These are phyloP conservation scores for Megalops cyprinoides DNA, from an alignment of 2,797 vertebrate genomes.

Conservation along the genomic window DNA sequence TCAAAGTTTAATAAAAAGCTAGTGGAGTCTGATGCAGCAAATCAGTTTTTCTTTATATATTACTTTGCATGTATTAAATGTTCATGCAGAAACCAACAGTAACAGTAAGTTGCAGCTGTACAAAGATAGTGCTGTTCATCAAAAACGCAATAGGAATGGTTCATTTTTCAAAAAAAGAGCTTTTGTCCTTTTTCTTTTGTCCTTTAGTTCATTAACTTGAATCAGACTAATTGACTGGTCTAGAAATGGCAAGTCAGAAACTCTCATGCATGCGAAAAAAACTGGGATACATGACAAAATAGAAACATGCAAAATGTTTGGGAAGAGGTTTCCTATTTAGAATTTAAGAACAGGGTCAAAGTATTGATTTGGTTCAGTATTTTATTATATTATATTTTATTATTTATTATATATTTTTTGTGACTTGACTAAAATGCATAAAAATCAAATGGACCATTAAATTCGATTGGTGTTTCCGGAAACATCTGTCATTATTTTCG, in stretches of 20 bases:
- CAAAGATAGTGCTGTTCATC: background rate
- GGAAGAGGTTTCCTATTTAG: conserved; percentile 21
- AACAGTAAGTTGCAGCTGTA: background rate
- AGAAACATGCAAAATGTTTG: background rate
- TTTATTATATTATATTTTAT: too few species aligned
- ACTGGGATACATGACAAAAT: background rate
- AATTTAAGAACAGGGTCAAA: conserved; percentile 32
- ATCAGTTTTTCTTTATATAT: background rate
- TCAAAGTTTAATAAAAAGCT: background rate
- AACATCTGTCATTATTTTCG: conserved; percentile 26
- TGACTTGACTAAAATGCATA: conserved; percentile 26
- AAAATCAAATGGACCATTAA: conserved; percentile 13
- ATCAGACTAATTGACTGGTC: too few species aligned
- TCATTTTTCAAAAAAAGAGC: background rate
- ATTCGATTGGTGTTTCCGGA: conserved; percentile 14
- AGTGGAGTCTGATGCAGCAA: background rate
- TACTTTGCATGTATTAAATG: background rate
- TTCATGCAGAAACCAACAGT: background rate
- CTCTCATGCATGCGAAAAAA: too few species aligned
- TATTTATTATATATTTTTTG: background rate
- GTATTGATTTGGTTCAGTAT: conserved; percentile 27
- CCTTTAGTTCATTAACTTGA: too few species aligned
- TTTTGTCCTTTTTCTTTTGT: too few species aligned
- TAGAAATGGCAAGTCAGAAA: too few species aligned
- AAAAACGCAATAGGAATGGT: background rate